Evolutionary conservation across 2,888 invertebrate genomes (phyloP).

Genomic region (Hoplodrina blanda): DNA sequence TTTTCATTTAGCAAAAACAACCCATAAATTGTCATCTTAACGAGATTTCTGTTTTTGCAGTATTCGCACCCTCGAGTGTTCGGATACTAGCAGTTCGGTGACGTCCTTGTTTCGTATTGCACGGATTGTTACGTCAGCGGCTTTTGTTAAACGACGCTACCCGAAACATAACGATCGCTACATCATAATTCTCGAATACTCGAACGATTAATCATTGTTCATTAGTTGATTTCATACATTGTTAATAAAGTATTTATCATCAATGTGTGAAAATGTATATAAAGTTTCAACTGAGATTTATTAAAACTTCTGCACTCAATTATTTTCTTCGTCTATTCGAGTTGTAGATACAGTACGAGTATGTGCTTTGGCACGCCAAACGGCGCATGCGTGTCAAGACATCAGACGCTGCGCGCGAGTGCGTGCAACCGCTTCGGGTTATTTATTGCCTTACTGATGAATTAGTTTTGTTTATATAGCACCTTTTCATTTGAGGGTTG

Average conservation of each 20-base stretch:
- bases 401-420: constrained; percentile 85
- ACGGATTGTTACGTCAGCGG: constrained; percentile 77
- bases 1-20: constrained; percentile 91
- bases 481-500: constrained; percentile 81
- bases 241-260: constrained; percentile 41
- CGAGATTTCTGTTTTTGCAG: constrained; percentile 90
- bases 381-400: constrained; percentile 83
- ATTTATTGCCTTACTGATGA: constrained; percentile 85
- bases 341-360: constrained; percentile 75
- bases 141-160: constrained; percentile 63
- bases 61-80: constrained; percentile 86
- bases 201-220: constrained; percentile 47
- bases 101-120: constrained; percentile 69
- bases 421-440: constrained; percentile 83
- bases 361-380: constrained; percentile 84
- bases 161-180: constrained; percentile 39
- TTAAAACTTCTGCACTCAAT: constrained; percentile 59
- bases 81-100: constrained; percentile 78
- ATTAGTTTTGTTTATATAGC: constrained; percentile 81
- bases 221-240: constrained; percentile 43
- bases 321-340: constrained; percentile 66
- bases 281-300: constrained; percentile 57
- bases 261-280: constrained; percentile 47
- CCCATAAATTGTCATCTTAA: constrained; percentile 91
- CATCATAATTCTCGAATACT: constrained; percentile 38